These are phyloP conservation scores for Stenodera caucasica DNA, from an alignment of 2,888 invertebrate genomes.

Conservation along the genomic window DNA sequence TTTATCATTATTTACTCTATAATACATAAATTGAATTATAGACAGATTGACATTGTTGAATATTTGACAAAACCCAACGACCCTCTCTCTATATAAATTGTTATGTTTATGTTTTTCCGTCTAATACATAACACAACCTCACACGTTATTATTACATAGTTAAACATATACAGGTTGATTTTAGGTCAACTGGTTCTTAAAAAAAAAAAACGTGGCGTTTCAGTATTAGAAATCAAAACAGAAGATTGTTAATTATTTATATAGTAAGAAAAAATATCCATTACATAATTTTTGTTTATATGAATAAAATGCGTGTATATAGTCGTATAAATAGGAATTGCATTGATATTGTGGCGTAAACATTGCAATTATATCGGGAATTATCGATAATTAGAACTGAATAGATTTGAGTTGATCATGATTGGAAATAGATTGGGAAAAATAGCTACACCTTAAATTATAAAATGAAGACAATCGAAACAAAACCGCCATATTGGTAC, in stretches of 20 bases:
- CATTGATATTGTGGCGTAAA: no score
- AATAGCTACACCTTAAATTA: neutral
- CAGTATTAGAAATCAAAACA: neutral
- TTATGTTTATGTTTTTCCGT: neutral
- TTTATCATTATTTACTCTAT: no score
- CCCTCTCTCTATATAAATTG: neutral
- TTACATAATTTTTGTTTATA: neutral
- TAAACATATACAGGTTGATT: neutral
- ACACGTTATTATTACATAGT: no score
- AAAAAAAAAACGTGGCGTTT: neutral
- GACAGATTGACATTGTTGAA: no score
- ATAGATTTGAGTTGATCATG: neutral
- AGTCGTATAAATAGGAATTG: no score
- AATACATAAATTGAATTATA: no score
- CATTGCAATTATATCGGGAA: no score
- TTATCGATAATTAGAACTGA: neutral
- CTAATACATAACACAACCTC: neutral
- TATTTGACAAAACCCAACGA: no score
- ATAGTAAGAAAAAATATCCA: neutral
- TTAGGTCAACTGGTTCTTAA: neutral
- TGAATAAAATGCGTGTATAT: no score
- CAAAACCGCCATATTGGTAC: constrained; percentile 46
- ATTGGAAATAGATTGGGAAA: neutral
- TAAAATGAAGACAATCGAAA: constrained; percentile 35
- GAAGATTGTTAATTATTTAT: neutral